These are phyloP conservation scores for Hipposideros larvatus DNA, from an alignment of 2,797 vertebrate genomes.

Conservation along the genomic window DNA sequence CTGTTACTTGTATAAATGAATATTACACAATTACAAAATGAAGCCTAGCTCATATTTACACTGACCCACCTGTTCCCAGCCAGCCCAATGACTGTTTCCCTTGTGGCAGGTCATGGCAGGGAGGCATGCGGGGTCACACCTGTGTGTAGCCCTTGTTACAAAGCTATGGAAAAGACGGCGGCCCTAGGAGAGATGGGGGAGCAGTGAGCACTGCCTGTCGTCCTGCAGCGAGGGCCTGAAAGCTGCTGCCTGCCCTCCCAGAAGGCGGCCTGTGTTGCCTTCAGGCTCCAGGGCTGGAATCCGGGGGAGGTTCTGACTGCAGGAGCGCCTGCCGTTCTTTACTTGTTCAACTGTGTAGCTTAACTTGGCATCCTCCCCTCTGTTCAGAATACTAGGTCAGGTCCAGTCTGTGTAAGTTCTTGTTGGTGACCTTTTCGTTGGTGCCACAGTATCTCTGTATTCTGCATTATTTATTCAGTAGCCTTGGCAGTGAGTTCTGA, in stretches of 20 bases:
- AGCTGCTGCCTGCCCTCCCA: background rate
- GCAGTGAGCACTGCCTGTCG: background rate
- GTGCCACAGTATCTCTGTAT: background rate
- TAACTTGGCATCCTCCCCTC: background rate
- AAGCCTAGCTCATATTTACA: background rate
- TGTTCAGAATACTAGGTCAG: background rate
- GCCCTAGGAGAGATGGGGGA: background rate
- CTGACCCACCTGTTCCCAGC: background rate
- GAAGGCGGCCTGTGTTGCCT: background rate
- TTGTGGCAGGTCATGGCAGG: background rate
- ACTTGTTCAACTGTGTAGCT: background rate
- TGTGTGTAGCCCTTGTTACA: background rate
- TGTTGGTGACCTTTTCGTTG: background rate
- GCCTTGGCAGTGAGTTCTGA: slow-evolving; percentile 43
- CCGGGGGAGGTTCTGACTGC: background rate
- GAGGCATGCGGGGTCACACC: background rate
- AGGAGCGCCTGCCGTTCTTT: background rate
- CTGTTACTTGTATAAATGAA: slow-evolving; percentile 15
- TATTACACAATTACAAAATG: slow-evolving; percentile 7
- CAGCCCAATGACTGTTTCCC: background rate
- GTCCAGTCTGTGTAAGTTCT: background rate
- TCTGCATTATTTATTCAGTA: background rate
- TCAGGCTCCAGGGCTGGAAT: background rate
- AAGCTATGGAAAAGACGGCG: background rate
- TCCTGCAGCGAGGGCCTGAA: background rate